A percentile compares a stretch with the other conserved stretches of the same genome.
These are phyloP conservation scores for Nephila pilipes DNA, from an alignment of 1,140 invertebrate species.

Conservation along the genomic window DNA sequence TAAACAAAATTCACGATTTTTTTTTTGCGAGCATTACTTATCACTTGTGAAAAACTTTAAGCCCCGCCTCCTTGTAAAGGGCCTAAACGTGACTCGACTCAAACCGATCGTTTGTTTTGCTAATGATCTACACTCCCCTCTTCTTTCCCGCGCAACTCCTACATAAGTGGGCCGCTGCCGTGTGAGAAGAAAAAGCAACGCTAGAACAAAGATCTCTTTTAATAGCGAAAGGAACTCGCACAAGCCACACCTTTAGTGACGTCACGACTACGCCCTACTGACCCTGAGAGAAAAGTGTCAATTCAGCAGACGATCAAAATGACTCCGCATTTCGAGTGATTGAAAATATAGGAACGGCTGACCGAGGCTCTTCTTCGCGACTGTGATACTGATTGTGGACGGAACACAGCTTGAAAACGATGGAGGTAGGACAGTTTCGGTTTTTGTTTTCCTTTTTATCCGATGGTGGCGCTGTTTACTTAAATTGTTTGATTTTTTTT, in stretches of 20 bases:
- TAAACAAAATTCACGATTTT: no score
- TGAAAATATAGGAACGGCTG: constrained; percentile 26
- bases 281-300: constrained; percentile 47
- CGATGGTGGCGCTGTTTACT: constrained; percentile 14
- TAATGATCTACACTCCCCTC: background rate
- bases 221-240: background rate
- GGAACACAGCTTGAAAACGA: background rate
- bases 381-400: background rate
- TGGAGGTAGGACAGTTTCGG: constrained; percentile 46
- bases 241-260: constrained; percentile 68
- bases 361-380: background rate
- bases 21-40: no score
- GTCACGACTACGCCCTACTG: constrained; percentile 56
- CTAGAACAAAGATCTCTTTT: constrained; percentile 27
- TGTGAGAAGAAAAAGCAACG: background rate
- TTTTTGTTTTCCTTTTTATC: background rate
- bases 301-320: constrained; percentile 41
- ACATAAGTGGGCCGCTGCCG: background rate
- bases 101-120: constrained; percentile 24
- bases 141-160: background rate
- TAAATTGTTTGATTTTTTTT: background rate
- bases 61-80: background rate
- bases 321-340: constrained; percentile 47
- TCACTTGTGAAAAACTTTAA: no score
- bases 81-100: background rate